phyloP scores from a whole-genome alignment of 2,113 vertebrate genomes.

The Meleagris gallopavo region DNA sequence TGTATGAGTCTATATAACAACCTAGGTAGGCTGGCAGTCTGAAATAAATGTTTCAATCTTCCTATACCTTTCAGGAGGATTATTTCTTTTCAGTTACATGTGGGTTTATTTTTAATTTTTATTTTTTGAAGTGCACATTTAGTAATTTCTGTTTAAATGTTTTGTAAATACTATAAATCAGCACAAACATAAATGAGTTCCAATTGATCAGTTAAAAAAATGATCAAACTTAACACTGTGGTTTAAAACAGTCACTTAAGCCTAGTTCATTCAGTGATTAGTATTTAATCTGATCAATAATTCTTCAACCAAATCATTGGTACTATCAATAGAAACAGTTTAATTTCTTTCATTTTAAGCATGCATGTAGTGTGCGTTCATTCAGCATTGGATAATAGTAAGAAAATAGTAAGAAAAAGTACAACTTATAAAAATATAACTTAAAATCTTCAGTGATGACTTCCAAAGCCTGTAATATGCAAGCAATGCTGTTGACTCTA shows the following conservation, averaged over 20 bases:
- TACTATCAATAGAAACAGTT: background rate
- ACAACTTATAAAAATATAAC: no score
- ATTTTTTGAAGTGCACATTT: background rate
- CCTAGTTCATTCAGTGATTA: background rate
- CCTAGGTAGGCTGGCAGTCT: background rate
- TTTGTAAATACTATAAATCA: background rate
- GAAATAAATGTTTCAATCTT: background rate
- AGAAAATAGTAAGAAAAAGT: background rate
- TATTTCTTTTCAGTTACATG: background rate
- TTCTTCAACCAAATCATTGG: background rate
- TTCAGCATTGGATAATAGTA: background rate
- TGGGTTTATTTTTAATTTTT: background rate
- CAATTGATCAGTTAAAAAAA: background rate
- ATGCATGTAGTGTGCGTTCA: background rate
- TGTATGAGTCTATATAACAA: background rate
- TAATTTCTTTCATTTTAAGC: background rate
- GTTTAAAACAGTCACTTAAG: background rate
- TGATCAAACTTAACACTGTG: background rate
- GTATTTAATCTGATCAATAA: conserved; percentile 9
- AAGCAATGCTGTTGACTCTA: background rate
- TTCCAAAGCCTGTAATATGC: background rate
- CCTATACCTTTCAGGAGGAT: background rate
- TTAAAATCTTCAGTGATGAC: background rate
- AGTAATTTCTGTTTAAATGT: background rate
- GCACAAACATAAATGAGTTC: background rate